phyloP scores from a whole-genome alignment of 2,888 invertebrate genomes.

The Sisyra terminalis region DNA sequence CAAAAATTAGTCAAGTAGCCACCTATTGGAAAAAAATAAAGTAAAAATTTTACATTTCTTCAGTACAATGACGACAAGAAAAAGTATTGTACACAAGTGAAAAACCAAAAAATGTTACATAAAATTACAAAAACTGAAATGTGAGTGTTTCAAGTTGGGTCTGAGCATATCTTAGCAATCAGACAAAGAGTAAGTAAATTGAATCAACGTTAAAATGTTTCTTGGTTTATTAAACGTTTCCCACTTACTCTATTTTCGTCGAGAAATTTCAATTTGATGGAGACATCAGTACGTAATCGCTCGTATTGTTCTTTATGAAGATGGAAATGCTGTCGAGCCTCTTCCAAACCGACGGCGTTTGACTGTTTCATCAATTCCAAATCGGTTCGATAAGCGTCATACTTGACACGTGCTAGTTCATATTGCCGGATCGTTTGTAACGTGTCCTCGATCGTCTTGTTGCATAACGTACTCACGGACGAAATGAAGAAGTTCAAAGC shows the following conservation, averaged over 20 bases:
- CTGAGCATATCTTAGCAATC: no score
- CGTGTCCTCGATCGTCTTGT: conserved; percentile 96
- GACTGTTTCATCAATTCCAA: conserved; percentile 63
- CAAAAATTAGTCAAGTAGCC: no score
- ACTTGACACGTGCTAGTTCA: conserved; percentile 75
- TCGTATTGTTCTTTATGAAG: conserved; percentile 83
- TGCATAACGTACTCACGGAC: conserved; percentile 86
- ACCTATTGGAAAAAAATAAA: no score
- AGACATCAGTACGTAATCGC: conserved; percentile 81
- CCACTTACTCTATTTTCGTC: conserved; percentile 84
- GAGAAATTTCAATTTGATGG: conserved; percentile 87
- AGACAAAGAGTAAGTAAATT: no score
- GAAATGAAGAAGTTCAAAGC: conserved; percentile 95
- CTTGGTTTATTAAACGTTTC: no score
- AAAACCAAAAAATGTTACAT: no score
- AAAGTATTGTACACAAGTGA: no score
- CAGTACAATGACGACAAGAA: no score
- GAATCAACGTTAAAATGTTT: no score
- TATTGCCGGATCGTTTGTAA: conserved; percentile 59
- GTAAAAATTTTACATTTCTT: no score
- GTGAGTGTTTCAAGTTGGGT: no score
- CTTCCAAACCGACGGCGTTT: conserved; percentile 47
- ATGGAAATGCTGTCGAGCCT: conserved; percentile 67
- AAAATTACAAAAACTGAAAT: no score
- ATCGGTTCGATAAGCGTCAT: conserved; percentile 94